A percentile compares a stretch with the other conserved stretches of the same genome.
Conservation (phyloP, 1,140 invertebrate genomes). For the Drosophila navojoa region DNA sequence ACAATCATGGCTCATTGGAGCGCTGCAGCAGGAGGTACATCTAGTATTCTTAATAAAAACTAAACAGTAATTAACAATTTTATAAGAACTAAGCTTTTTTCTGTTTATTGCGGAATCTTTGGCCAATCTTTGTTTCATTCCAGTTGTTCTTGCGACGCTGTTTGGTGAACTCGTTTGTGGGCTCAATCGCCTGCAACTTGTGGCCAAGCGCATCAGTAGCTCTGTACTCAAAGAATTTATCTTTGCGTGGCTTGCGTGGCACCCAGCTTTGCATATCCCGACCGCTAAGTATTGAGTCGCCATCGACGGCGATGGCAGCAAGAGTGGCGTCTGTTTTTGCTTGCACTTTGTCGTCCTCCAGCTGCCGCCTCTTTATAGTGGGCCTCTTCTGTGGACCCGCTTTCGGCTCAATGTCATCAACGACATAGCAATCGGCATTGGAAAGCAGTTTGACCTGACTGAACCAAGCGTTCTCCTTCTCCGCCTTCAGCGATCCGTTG, state of each 20-base stretch:
- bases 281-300: constrained; percentile 34
- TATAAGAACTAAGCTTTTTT: not conserved
- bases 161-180: constrained; percentile 54
- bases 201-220: constrained; percentile 21
- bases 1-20: not conserved
- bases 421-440: constrained; percentile 53
- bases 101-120: constrained; percentile 2
- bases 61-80: not conserved
- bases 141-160: constrained; percentile 51
- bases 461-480: constrained; percentile 1
- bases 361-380: constrained; percentile 28
- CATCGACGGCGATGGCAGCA: constrained; percentile 37
- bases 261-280: constrained; percentile 43
- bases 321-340: not conserved
- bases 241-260: constrained; percentile 3
- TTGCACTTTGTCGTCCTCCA: constrained; percentile 10
- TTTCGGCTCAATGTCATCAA: constrained; percentile 23
- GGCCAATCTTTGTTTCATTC: constrained; percentile 51
- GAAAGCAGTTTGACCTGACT: constrained; percentile 37
- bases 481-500: not conserved
- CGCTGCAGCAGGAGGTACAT: not conserved
- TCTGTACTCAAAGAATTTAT: constrained; percentile 50
- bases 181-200: constrained; percentile 36
- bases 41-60: not conserved
- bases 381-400: constrained; percentile 45